Conservation (phyloP, 2,797 vertebrate species). For the Acanthiza pusilla region DNA sequence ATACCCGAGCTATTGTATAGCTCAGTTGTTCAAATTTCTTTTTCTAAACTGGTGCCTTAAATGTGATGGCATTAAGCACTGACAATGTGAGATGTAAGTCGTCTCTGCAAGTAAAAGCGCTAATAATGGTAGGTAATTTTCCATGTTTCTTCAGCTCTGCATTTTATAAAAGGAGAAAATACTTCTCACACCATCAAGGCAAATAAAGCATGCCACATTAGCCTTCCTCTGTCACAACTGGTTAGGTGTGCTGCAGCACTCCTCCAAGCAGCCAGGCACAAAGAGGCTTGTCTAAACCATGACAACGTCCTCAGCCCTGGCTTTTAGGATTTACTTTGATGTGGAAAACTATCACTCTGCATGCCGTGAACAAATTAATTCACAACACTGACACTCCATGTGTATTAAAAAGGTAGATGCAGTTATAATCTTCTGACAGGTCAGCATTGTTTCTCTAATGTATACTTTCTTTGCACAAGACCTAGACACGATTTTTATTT, state of each 20-base stretch:
- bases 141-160: neutral
- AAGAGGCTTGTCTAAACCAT: neutral
- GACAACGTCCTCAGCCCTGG: neutral
- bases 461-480: neutral
- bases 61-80: neutral
- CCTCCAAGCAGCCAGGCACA: neutral
- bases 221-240: neutral
- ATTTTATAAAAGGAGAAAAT: conserved; percentile 28
- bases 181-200: neutral
- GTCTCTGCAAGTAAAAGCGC: neutral
- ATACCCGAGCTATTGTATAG: neutral
- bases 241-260: neutral
- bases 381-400: neutral
- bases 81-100: neutral
- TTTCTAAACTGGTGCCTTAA: neutral
- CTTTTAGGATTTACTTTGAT: conserved; percentile 22
- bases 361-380: neutral
- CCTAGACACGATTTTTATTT: neutral
- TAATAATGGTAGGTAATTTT: neutral
- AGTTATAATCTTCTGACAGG: neutral
- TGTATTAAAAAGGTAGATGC: conserved; percentile 1
- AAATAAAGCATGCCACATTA: neutral
- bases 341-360: neutral
- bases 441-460: neutral
- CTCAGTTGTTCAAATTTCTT: neutral